Evolutionary conservation across 2,888 invertebrate species (phyloP).

Genomic region (Cantharis rufa): DNA sequence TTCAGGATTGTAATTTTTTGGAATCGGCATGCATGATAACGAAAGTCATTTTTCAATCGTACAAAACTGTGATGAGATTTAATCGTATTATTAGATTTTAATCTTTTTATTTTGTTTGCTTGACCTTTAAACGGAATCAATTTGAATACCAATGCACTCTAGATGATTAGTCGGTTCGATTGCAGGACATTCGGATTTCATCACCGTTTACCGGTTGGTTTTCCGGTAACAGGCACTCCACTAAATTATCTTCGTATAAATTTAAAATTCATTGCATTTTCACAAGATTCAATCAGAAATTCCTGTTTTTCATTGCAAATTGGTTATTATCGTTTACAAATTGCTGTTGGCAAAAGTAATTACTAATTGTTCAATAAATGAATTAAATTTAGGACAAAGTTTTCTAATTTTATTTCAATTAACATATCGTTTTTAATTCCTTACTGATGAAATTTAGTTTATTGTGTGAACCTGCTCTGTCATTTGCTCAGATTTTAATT

Average conservation of each 20-base stretch:
- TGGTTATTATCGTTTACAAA: background rate
- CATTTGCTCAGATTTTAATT: too few relatives aligned
- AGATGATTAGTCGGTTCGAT: constrained; percentile 35
- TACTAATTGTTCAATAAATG: background rate
- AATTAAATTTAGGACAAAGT: background rate
- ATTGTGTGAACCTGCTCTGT: too few relatives aligned
- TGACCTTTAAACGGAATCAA: constrained; percentile 15
- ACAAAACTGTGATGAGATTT: background rate
- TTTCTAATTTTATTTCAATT: too few relatives aligned
- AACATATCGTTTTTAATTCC: too few relatives aligned
- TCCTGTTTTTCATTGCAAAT: background rate
- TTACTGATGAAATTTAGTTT: too few relatives aligned
- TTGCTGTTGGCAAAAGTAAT: background rate
- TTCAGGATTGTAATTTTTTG: background rate
- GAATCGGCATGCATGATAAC: background rate
- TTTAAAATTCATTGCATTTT: background rate
- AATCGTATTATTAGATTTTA: background rate
- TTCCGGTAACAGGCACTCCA: constrained; percentile 34
- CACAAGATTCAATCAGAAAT: background rate
- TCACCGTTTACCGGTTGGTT: constrained; percentile 34
- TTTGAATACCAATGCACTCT: constrained; percentile 32
- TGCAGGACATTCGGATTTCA: constrained; percentile 33
- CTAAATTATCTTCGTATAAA: constrained; percentile 32
- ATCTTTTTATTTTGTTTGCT: constrained; percentile 3
- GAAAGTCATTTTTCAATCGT: background rate